Evolutionary conservation across 2,113 vertebrate species (phyloP), one percentile per base, ranked within the genome.

Genomic region (Sander lucioperca): DNA sequence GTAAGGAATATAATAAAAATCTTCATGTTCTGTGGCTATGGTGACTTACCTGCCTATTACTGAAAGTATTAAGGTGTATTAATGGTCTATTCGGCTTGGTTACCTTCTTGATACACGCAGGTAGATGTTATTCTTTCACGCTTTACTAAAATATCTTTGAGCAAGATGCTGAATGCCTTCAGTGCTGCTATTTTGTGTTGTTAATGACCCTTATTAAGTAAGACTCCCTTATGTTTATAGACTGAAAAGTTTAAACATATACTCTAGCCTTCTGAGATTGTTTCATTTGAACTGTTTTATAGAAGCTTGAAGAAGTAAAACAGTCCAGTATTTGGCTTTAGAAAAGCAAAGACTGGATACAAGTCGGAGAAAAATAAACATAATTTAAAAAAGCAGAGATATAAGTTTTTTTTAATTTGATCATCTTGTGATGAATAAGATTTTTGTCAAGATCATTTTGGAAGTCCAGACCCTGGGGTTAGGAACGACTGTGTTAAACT

Each of bases 161-260:
- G 23, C 11, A 86, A 39, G 23, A 65, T 47, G 59, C 19, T 51
- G 50, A 76, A 43, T 62, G n/a, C n/a, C 62, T 71, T 51, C 2
- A 70, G 25, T 54, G 0, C 6, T 25, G 66, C 14, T 63, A 47
- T 39, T 27, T 50, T 64, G 30, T 63, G 74, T 30, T 12, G 47
- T 30, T 54, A 45, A 25, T 19, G 14, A 47, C 33, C 9, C 25
- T 48, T 43, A 8, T 25, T 54, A 43, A 30, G 23, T 51, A 43
- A 18, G 39, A 12, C 27, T 33, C 2, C 15, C 9, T 21, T 19
- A n/a, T 23, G 23, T 50, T 16, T 67, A 10, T 25, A 5, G 47
- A 51, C n/a, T 1, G 9, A 18, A 43, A 43, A 10, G 50, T 36
- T 54, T 3, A 56, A 71, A 57, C 7, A 25, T 23, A 12, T 21